phyloP scores from a whole-genome alignment of 2,797 vertebrate species.

The Pseudotriccus pelzelni region DNA sequence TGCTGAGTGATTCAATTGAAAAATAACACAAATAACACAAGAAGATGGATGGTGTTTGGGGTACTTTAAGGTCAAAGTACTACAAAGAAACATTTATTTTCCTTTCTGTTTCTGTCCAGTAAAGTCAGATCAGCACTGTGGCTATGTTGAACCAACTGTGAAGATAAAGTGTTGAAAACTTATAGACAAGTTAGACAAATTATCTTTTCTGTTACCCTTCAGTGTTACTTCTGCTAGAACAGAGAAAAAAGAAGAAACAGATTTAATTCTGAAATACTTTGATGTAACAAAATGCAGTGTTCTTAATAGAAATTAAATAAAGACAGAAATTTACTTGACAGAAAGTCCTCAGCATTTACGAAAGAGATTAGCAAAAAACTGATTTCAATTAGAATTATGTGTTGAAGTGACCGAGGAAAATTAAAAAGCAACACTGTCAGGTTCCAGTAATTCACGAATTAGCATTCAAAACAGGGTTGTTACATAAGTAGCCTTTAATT shows the following conservation, averaged over 20 bases:
- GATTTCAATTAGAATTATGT: constrained; percentile 5
- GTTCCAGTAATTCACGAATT: constrained; percentile 40
- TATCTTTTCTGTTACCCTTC: constrained; percentile 14
- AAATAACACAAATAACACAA: constrained; percentile 56
- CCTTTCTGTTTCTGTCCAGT: not conserved
- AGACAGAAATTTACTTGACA: not conserved
- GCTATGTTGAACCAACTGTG: constrained; percentile 37
- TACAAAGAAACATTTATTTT: constrained; percentile 51
- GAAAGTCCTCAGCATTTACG: not conserved
- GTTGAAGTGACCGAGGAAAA: constrained; percentile 13
- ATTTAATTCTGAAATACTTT: not conserved
- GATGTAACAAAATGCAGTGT: not conserved
- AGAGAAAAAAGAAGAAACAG: not conserved
- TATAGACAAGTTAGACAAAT: constrained; percentile 43
- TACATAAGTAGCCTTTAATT: constrained; percentile 54
- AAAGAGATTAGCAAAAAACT: not conserved
- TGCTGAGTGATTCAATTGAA: constrained; percentile 61
- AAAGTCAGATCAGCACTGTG: not conserved
- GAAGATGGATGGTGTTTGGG: constrained; percentile 53
- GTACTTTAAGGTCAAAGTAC: constrained; percentile 60
- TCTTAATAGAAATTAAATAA: constrained; percentile 24
- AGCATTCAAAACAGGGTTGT: constrained; percentile 47
- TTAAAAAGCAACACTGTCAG: constrained; percentile 1
- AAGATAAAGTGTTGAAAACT: constrained; percentile 60
- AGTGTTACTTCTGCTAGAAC: not conserved